Conservation (phyloP, 2,888 invertebrate species). For the Diloba caeruleocephala region DNA sequence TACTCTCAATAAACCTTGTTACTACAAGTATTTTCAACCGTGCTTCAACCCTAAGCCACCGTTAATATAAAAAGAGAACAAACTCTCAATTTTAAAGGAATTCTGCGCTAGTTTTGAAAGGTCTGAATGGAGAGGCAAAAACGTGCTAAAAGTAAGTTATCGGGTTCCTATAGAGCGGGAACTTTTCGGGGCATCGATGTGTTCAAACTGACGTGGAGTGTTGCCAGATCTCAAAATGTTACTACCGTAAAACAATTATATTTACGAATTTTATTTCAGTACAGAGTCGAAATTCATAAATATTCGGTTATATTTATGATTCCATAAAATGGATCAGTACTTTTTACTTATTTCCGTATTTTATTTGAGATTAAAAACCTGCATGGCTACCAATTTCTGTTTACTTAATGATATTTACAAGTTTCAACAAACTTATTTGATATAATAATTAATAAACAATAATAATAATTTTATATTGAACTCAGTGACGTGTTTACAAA, state of each 20-base stretch:
- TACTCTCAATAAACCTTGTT: too few species aligned
- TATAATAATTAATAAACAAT: background rate
- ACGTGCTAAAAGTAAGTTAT: slow-evolving; percentile 40
- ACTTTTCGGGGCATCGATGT: slow-evolving; percentile 21
- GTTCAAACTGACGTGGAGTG: slow-evolving; percentile 6
- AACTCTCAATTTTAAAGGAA: slow-evolving; percentile 6
- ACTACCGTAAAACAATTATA: background rate
- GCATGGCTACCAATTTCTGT: background rate
- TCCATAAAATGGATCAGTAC: background rate
- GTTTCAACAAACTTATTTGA: too few species aligned
- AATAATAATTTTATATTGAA: too few species aligned
- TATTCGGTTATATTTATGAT: background rate
- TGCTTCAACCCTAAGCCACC: background rate
- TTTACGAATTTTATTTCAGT: too few species aligned
- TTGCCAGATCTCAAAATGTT: slow-evolving; percentile 13
- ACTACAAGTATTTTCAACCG: background rate
- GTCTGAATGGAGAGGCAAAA: slow-evolving; percentile 31
- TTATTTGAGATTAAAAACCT: too few species aligned
- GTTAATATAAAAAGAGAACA: slow-evolving; percentile 1
- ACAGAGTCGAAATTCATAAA: background rate
- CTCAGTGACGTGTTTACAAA: too few species aligned
- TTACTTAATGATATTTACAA: too few species aligned
- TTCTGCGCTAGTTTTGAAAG: slow-evolving; percentile 20
- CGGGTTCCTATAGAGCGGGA: slow-evolving; percentile 14
- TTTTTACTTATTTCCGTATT: too few species aligned